Base-by-base conservation (phyloP, 2,797 vertebrate species). In the Onychomys torridus region DNA sequence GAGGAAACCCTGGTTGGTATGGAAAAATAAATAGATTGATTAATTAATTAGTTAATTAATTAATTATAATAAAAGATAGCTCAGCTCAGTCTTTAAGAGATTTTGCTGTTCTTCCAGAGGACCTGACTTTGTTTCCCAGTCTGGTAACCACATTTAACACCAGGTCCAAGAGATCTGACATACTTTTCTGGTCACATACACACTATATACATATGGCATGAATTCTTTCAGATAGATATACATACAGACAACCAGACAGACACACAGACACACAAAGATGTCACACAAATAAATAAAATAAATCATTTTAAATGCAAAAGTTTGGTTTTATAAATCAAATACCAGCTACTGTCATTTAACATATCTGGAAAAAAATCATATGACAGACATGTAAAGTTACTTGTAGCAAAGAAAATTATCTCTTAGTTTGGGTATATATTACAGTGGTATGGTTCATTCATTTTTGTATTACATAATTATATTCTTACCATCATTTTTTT, bases 271-370 rank as follows among this genome's bases (percentile, higher is more conserved):
- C 25, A 77, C 27, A 16, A 13, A 46, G 0, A 9, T 6, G 3
- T 4, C 43, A 32, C 3, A 49, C 0, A 17, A 27, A 37, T 69
- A 55, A n/a, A 86, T 32, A 21, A 85, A 67, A 34, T 9, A 34
- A 85, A 88, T 75, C 40, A 85, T 32, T 94, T 92, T 21, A 91
- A 88, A 92, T 57, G 21, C 11, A 91, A 10, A 73, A 3, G 84
- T 37, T 87, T 13, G 10, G 0, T 87, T 96, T 90, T 85, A 92
- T 85, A 88, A 95, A 89, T 84, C 89, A 89, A 96, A 90, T 57
- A 14, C 3, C 7, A 76, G 76, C 5, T n/a, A 73, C 25, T 61
- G 49, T 75, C 75, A 71, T 11, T 25, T 94, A 59, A n/a, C 25
- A 27, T n/a, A 29, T 11, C n/a, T 91, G 59, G 89, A 69, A 59